These are phyloP conservation scores for Sebastes minor DNA, from an alignment of 2,797 vertebrate species.

Conservation along the genomic window DNA sequence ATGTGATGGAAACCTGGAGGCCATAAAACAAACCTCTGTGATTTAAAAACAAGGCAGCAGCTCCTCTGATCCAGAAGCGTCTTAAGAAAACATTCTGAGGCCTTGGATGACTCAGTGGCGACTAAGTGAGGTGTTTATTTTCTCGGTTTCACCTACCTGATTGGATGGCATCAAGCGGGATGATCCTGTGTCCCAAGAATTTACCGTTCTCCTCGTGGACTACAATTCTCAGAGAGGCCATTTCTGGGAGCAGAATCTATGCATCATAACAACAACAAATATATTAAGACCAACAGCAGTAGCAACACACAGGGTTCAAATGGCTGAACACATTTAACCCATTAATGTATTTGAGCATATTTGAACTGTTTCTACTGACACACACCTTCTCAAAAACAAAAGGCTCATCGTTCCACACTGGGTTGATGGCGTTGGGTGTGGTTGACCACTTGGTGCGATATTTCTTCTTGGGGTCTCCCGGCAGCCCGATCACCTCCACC, in stretches of 20 bases:
- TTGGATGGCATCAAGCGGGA: conserved; percentile 91
- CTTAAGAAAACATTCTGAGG: not conserved
- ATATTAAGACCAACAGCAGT: not conserved
- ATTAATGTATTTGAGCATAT: not conserved
- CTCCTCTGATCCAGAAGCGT: conserved; percentile 15
- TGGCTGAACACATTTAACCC: not conserved
- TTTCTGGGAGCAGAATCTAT: conserved; percentile 93
- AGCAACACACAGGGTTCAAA: not conserved
- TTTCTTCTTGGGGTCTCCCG: conserved; percentile 94
- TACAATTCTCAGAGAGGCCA: conserved; percentile 91
- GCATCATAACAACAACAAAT: conserved; percentile 18
- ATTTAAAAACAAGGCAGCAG: conserved; percentile 37
- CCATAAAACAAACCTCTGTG: conserved; percentile 31
- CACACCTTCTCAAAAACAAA: conserved; percentile 97
- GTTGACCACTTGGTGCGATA: conserved; percentile 92
- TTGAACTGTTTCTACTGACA: not conserved
- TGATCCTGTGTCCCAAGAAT: conserved; percentile 95
- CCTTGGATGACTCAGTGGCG: conserved; percentile 6
- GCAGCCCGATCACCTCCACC: conserved; percentile 94
- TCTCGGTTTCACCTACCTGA: conserved; percentile 82
- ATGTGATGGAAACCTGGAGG: conserved; percentile 94
- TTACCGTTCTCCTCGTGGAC: conserved; percentile 94
- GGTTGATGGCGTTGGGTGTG: conserved; percentile 92
- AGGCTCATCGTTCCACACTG: conserved; percentile 96
- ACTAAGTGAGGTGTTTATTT: not conserved